These are phyloP conservation scores for Melanotaenia trifasciata DNA, from an alignment of 2,797 vertebrate species.

Conservation along the genomic window DNA sequence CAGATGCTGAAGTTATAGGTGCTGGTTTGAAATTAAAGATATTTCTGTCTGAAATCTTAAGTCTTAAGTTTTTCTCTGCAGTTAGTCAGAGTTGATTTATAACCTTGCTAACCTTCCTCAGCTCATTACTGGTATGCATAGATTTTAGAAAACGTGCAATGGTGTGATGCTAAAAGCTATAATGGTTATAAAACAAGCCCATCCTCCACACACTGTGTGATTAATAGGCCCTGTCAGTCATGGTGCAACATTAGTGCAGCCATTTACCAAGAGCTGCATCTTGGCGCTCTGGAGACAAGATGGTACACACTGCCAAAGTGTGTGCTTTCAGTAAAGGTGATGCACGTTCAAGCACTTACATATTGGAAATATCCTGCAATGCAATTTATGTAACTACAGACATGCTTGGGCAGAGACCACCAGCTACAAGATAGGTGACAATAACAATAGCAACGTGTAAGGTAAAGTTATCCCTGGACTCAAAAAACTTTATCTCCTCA, in stretches of 20 bases:
- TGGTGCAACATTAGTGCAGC: constrained; percentile 63
- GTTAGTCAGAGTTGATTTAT: constrained; percentile 62
- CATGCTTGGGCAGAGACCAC: neutral
- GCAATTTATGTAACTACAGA: constrained; percentile 8
- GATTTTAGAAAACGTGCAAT: constrained; percentile 57
- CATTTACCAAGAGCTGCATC: constrained; percentile 61
- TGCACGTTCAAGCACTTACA: constrained; percentile 8
- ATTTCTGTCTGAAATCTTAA: neutral
- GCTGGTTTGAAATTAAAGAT: neutral
- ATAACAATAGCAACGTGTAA: constrained; percentile 30
- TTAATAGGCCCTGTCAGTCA: constrained; percentile 73
- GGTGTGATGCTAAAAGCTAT: constrained; percentile 55
- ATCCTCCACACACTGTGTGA: constrained; percentile 66
- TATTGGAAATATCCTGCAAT: constrained; percentile 15
- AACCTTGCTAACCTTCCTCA: constrained; percentile 30
- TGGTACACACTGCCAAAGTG: constrained; percentile 27
- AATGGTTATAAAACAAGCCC: constrained; percentile 70
- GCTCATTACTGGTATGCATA: constrained; percentile 55
- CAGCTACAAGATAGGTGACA: constrained; percentile 16
- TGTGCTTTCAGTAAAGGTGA: constrained; percentile 25
- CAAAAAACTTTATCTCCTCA: constrained; percentile 45
- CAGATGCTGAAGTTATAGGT: neutral
- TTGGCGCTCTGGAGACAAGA: constrained; percentile 45
- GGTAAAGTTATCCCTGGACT: constrained; percentile 42
- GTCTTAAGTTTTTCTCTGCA: constrained; percentile 14